These are phyloP conservation scores for Phyllotis vaccarum DNA, from an alignment of 2,797 vertebrate species.

Conservation along the genomic window DNA sequence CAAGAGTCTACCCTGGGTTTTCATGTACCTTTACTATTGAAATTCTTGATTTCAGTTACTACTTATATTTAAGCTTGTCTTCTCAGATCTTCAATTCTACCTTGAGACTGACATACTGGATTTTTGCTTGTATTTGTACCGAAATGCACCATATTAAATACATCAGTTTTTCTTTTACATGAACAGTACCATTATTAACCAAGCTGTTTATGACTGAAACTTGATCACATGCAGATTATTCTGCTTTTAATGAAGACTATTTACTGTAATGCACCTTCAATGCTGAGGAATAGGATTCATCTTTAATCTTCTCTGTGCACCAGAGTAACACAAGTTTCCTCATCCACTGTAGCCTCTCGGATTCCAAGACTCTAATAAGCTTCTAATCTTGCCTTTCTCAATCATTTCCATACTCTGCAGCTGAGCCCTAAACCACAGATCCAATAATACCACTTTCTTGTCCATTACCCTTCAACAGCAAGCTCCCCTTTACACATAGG, in stretches of 20 bases:
- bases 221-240: not conserved
- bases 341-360: not conserved
- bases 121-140: slow-evolving; percentile 49
- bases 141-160: slow-evolving; percentile 46
- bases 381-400: slow-evolving; percentile 24
- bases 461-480: not conserved
- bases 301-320: not conserved
- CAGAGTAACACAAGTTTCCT: not conserved
- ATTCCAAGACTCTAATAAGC: not conserved
- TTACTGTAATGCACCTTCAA: slow-evolving; percentile 14
- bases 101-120: not conserved
- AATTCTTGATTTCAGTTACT: not conserved
- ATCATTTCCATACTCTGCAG: not conserved
- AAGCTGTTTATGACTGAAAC: slow-evolving; percentile 40
- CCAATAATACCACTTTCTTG: not conserved
- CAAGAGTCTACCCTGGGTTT: slow-evolving; percentile 1
- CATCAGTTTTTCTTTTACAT: slow-evolving; percentile 27
- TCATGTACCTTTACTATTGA: not conserved
- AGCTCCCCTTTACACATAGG: not conserved
- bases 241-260: slow-evolving; percentile 7
- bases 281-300: not conserved
- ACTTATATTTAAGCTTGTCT: not conserved
- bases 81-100: not conserved
- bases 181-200: not conserved
- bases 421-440: slow-evolving; percentile 44